phyloP scores from a whole-genome alignment of 1,140 invertebrate genomes.

The Palaemon carinicauda region DNA sequence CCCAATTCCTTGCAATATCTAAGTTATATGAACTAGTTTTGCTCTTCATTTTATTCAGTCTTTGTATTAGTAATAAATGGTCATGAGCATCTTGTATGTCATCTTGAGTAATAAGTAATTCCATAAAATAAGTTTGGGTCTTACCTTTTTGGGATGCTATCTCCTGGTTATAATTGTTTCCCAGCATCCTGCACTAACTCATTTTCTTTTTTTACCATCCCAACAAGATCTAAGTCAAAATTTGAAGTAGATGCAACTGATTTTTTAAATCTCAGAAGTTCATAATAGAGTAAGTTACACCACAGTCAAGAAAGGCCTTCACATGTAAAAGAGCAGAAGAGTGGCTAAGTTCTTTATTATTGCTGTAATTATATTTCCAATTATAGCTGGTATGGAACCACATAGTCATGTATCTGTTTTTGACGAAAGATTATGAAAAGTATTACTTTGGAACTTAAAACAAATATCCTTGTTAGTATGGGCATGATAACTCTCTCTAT shows the following conservation, averaged over 20 bases:
- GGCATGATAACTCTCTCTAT: not conserved
- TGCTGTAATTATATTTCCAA: not conserved
- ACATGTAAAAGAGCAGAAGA: not conserved
- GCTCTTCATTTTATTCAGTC: not conserved
- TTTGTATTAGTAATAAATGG: not conserved
- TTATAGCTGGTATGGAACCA: not conserved
- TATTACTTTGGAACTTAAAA: not conserved
- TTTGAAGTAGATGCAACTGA: not conserved
- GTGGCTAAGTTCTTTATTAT: not conserved
- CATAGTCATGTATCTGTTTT: not conserved
- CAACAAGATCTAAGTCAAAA: not conserved
- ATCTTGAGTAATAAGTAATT: not conserved
- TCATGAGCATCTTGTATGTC: not conserved
- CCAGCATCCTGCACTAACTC: not conserved
- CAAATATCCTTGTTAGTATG: not conserved
- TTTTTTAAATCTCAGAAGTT: not conserved
- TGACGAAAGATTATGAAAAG: not conserved
- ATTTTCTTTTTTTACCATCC: not conserved
- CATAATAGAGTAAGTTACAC: not conserved
- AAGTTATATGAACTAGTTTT: not conserved
- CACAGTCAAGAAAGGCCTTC: not conserved
- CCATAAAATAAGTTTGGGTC: not conserved
- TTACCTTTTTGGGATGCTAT: not conserved
- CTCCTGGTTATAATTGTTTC: constrained; percentile 9
- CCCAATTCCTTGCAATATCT: too few relatives aligned